Evolutionary conservation across 2,797 vertebrate genomes (phyloP), one percentile per base, ranked within the genome.

Genomic region (Danio choprae): DNA sequence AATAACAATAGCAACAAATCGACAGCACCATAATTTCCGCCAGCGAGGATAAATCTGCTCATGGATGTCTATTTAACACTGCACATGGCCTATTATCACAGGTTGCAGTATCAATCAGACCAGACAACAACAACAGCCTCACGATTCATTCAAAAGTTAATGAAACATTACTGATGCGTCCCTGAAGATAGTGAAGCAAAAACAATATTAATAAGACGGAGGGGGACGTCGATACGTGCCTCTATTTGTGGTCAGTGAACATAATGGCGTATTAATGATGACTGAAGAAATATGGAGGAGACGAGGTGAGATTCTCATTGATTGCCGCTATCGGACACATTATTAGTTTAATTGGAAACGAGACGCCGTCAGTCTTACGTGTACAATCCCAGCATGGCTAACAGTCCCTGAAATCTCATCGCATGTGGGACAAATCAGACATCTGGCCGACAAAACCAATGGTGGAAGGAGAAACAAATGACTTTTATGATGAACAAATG

Each of bases 391-490:
- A 2, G 51, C 75, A 73, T 53, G 62, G 74, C 44, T 68, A 82
- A 82, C 55, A 68, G 69, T 62, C 41, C 75, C 81, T 83, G 76
- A 69, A 79, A 83, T 69, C 38, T 73, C 74, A 71, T 29, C 1
- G 5, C 76, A 38, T 74, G 41, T 73, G 69, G 44, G 38, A 60
- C 69, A 78, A 73, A 74, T 73, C 62, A 48, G 46, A 79, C 11
- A 79, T 29, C 70, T 74, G 81, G 29, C 38, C 40, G 4, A 36
- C 6, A 36, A 68, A 78, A 74, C 59, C 22, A 77, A 46, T 44
- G 18, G 70, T 67, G 43, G 59, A 48, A 20, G 59, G 36, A 9
- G 38, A 78, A 60, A 41, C 16, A n/a, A 53, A 68, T 68, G 60
- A 60, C 69, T 36, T 77, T 50, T 15, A 38, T 44, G 20, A 41